Conservation (phyloP, 1,140 invertebrate genomes). For the Brachionus manjavacas region DNA sequence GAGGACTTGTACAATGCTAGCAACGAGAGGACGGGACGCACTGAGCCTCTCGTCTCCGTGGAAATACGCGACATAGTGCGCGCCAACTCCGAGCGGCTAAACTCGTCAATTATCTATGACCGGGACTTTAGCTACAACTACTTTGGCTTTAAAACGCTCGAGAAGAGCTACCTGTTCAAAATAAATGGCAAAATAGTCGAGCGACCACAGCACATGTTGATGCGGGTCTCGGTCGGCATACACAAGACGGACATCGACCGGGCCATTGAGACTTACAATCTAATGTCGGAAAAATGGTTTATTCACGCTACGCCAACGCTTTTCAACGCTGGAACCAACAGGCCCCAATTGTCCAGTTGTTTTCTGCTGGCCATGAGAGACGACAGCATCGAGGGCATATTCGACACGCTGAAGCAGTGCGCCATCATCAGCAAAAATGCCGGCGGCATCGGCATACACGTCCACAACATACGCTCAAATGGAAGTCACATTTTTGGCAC, state of each 20-base stretch:
- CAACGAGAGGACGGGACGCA: slow-evolving; percentile 68
- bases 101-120: slow-evolving; percentile 95
- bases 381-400: slow-evolving; percentile 98
- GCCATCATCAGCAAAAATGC: slow-evolving; percentile 93
- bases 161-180: slow-evolving; percentile 87
- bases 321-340: slow-evolving; percentile 84
- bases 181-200: slow-evolving; percentile 89
- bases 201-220: slow-evolving; percentile 95
- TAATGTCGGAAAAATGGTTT: slow-evolving; percentile 89
- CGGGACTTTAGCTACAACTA: slow-evolving; percentile 95
- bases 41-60: slow-evolving; percentile 77
- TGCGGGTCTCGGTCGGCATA: slow-evolving; percentile 93
- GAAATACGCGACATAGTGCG: slow-evolving; percentile 76
- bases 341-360: slow-evolving; percentile 88
- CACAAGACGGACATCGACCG: slow-evolving; percentile 86
- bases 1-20: slow-evolving; percentile 73
- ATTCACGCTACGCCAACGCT: slow-evolving; percentile 96
- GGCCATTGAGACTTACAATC: slow-evolving; percentile 93
- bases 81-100: slow-evolving; percentile 77
- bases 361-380: slow-evolving; percentile 89
- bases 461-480: slow-evolving; percentile 88
- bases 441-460: slow-evolving; percentile 91
- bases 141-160: slow-evolving; percentile 96
- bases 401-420: slow-evolving; percentile 85
- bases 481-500: slow-evolving; percentile 89